Percentiles rank a stretch among this genome's conserved stretches.
These are phyloP conservation scores for Papilio aristodemus DNA, from an alignment of 1,140 invertebrate genomes.

Conservation along the genomic window DNA sequence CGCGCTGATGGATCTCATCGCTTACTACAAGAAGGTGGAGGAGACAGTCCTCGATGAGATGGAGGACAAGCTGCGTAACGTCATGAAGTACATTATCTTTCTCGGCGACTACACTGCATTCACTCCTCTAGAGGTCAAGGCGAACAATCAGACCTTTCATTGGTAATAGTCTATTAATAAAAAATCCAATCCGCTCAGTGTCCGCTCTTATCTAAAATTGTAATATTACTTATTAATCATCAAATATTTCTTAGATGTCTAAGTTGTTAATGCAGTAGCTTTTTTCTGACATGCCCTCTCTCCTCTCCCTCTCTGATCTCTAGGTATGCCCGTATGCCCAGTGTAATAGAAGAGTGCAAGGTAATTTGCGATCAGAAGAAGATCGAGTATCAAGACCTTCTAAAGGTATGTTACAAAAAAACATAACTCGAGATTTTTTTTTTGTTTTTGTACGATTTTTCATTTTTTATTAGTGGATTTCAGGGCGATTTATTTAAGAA, in stretches of 20 bases:
- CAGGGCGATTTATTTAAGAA: conserved; percentile 3
- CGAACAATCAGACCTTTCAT: conserved; percentile 91
- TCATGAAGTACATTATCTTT: conserved; percentile 86
- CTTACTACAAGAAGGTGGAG: conserved; percentile 89
- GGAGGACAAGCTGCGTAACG: conserved; percentile 86
- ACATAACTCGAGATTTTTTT: too few species aligned
- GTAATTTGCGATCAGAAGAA: conserved; percentile 91
- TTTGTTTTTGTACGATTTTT: too few species aligned
- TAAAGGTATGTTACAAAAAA: conserved; percentile 81
- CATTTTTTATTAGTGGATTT: too few species aligned
- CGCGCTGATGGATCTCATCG: conserved; percentile 90
- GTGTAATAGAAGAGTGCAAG: conserved; percentile 90
- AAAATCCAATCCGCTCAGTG: too few species aligned
- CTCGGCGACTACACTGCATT: conserved; percentile 88
- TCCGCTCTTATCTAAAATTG: too few species aligned
- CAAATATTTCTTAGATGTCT: neutral
- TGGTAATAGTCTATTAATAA: conserved; percentile 81
- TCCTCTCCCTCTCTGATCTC: too few species aligned
- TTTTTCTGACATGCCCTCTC: too few species aligned
- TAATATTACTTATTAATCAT: too few species aligned
- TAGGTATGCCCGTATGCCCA: conserved; percentile 87
- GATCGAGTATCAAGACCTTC: conserved; percentile 90
- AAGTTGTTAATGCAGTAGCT: too few species aligned
- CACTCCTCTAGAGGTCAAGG: conserved; percentile 91
- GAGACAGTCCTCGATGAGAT: conserved; percentile 86